Conservation (phyloP, 2,113 vertebrate species). For the Atlantisia rogersi region DNA sequence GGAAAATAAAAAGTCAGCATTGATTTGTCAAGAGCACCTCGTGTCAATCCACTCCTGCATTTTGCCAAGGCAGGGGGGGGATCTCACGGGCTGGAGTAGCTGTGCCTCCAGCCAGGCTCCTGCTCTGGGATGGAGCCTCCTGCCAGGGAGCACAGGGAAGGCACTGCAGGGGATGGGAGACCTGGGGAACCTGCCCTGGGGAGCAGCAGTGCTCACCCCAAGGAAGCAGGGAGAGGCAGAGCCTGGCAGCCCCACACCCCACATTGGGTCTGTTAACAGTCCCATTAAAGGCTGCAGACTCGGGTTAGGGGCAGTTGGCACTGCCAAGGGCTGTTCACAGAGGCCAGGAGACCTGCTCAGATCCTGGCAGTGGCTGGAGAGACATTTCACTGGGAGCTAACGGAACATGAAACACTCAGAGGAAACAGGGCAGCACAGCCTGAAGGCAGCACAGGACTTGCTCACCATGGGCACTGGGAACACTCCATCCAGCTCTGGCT, state of each 20-base stretch:
- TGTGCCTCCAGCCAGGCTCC: neutral
- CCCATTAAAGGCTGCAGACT: neutral
- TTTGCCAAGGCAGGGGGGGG: neutral
- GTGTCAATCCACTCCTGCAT: rapidly evolving
- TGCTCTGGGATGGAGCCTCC: too few relatives aligned
- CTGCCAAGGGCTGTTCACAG: neutral
- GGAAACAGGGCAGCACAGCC: neutral
- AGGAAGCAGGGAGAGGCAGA: neutral
- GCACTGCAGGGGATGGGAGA: neutral
- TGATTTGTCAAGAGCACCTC: neutral
- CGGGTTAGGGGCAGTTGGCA: neutral
- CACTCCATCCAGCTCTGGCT: neutral
- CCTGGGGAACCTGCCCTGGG: neutral
- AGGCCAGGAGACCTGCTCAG: too few relatives aligned
- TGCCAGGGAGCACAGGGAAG: too few relatives aligned
- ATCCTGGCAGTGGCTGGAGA: neutral
- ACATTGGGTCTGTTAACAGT: rapidly evolving
- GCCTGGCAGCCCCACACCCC: neutral
- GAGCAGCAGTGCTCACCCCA: rapidly evolving
- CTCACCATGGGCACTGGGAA: neutral
- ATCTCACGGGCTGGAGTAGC: rapidly evolving
- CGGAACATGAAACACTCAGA: neutral
- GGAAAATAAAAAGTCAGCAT: neutral
- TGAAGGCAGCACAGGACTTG: rapidly evolving
- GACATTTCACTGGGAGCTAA: neutral